Percentiles rank a stretch among this genome's conserved stretches.
These are phyloP conservation scores for Sterrhoptilus dennistouni DNA, from an alignment of 2,113 vertebrate species.

Conservation along the genomic window DNA sequence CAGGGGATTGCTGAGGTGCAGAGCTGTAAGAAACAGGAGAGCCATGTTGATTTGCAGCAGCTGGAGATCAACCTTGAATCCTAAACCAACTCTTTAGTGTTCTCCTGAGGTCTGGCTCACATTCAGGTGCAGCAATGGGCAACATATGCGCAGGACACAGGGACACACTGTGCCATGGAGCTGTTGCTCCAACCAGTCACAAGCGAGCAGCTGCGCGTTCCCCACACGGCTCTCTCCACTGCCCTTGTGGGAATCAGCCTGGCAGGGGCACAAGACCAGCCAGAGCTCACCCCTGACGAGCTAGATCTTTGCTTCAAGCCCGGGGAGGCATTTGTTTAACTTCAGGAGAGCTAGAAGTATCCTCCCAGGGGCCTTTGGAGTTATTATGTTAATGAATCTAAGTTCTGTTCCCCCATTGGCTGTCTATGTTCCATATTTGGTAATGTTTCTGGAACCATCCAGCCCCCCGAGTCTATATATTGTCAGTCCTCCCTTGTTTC, in stretches of 20 bases:
- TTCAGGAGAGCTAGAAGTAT: background rate
- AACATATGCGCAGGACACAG: background rate
- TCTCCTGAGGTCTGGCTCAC: background rate
- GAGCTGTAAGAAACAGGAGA: background rate
- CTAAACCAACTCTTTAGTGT: background rate
- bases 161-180: fast-evolving
- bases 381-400: background rate
- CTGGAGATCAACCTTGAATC: background rate
- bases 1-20: background rate
- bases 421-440: background rate
- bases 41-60: background rate
- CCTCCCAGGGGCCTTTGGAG: background rate
- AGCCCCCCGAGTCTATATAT: background rate
- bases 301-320: background rate
- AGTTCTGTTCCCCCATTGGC: background rate
- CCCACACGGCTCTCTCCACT: fast-evolving
- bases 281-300: background rate
- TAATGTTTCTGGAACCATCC: background rate
- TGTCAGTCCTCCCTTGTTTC: background rate
- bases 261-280: background rate
- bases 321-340: background rate
- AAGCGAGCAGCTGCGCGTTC: fast-evolving
- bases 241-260: background rate
- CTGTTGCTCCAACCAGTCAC: fast-evolving
- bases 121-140: background rate